Base-by-base conservation (phyloP, 1,140 invertebrate species). In the Drosophila kurseongensis region DNA sequence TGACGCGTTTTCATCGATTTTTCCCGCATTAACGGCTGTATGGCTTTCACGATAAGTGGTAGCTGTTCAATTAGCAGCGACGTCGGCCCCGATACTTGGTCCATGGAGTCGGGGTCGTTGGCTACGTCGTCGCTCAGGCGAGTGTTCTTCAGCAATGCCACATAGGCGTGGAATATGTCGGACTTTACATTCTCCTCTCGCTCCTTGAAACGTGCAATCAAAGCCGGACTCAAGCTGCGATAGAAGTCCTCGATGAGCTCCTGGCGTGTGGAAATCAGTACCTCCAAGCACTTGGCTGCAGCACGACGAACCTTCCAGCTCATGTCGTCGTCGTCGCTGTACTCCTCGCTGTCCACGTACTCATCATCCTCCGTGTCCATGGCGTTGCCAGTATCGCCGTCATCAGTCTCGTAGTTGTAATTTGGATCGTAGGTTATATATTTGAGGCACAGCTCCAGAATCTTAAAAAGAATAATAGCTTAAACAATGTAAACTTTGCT, bases 241-340 rank as follows among this genome's bases (percentile, higher is more conserved):
- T 99, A 99, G 92, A 99, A 96, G 59, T 99, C 97, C 8, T 96
- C 93, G 18, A 99, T 92, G 74, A 98, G 94, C 91, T 99, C 98
- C 75, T 98, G 96, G 63, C 98, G 94, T 0, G 97, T 99, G 0
- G 96, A 94, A 66, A 99, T 97, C 16, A 99, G 95, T 8, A 98
- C 97, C 93, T 99, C 98, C 5, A 99, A 93, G 92, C 98, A 99
- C 93, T 99, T 99, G 0, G 99, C 98, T 36, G 98, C 97, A 5
- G 98, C 97, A 47, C 99, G 94, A 51, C 99, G 94, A 7, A 95
- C 96, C 94, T 99, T 99, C 99, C 99, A 99, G 62, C 97, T 98
- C 96, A 99, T 98, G 92, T 99, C 99, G 92, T 99, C 99, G 93
- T 99, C 98, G 93, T 99, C 98, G 40, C 98, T 99, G 91, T 99